These are phyloP conservation scores for Drosophila repletoides DNA, from an alignment of 1,140 invertebrate genomes.

Conservation along the genomic window DNA sequence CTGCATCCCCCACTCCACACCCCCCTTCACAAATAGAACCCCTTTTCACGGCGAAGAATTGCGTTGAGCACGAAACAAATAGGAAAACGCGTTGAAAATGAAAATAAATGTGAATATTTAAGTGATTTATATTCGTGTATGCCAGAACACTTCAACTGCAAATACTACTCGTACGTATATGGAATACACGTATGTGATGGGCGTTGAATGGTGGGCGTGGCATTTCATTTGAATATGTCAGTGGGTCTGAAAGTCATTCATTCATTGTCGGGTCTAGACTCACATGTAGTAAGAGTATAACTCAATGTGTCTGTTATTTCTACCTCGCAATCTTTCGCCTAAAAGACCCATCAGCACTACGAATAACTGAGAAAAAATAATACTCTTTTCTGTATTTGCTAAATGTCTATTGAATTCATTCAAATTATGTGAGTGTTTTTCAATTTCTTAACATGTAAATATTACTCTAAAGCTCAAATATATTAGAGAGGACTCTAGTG, in stretches of 20 bases:
- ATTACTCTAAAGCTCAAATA: too few relatives aligned
- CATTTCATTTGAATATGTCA: conserved; percentile 32
- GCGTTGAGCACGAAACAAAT: conserved; percentile 45
- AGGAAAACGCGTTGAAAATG: conserved; percentile 58
- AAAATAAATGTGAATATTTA: conserved; percentile 68
- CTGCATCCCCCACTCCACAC: not conserved
- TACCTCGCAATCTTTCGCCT: not conserved
- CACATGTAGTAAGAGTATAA: conserved; percentile 25
- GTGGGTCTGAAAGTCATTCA: conserved; percentile 24
- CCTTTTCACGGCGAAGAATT: not conserved
- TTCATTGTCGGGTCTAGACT: conserved; percentile 19
- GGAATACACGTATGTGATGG: conserved; percentile 8
- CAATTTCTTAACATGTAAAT: too few relatives aligned
- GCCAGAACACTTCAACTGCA: conserved; percentile 39
- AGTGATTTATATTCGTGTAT: conserved; percentile 69
- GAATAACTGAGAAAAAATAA: not conserved
- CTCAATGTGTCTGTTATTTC: conserved; percentile 18
- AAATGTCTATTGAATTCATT: too few relatives aligned
- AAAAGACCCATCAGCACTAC: too few relatives aligned
- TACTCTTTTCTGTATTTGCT: too few relatives aligned
- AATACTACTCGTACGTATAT: too few relatives aligned
- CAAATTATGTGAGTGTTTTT: too few relatives aligned
- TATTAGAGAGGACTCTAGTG: too few relatives aligned
- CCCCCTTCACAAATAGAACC: too few relatives aligned
- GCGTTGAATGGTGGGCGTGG: not conserved